Conservation (phyloP, 2,888 invertebrate species). For the Lysandra coridon region DNA sequence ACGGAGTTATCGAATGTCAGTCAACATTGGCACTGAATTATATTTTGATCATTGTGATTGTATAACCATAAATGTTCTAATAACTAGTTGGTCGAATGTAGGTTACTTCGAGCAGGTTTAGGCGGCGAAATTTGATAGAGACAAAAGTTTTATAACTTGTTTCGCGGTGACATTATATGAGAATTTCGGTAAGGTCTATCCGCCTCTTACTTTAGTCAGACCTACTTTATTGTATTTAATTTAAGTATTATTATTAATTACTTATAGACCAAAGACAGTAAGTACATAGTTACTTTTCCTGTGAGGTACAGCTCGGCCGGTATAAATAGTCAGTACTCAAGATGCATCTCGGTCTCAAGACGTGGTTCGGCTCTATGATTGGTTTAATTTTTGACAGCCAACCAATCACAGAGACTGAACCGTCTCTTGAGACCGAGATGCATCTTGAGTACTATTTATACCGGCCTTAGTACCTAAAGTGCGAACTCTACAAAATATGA, state of each 20-base stretch:
- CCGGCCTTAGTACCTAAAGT: not conserved
- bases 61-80: not conserved
- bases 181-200: not conserved
- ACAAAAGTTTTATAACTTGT: slow-evolving; percentile 7
- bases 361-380: no score
- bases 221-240: not conserved
- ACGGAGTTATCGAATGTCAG: not conserved
- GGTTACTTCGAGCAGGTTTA: slow-evolving; percentile 14
- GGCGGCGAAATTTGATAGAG: not conserved
- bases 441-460: no score
- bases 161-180: not conserved
- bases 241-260: not conserved
- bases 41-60: not conserved
- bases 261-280: not conserved
- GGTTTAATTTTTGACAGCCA: no score
- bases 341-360: no score
- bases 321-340: no score
- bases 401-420: no score
- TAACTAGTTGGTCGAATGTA: not conserved
- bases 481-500: not conserved
- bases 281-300: not conserved
- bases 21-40: not conserved
- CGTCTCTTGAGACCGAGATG: no score
- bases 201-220: slow-evolving; percentile 3
- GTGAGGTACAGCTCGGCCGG: not conserved